Base-by-base conservation (phyloP, 2,888 invertebrate species). In the Phorcus lineatus region DNA sequence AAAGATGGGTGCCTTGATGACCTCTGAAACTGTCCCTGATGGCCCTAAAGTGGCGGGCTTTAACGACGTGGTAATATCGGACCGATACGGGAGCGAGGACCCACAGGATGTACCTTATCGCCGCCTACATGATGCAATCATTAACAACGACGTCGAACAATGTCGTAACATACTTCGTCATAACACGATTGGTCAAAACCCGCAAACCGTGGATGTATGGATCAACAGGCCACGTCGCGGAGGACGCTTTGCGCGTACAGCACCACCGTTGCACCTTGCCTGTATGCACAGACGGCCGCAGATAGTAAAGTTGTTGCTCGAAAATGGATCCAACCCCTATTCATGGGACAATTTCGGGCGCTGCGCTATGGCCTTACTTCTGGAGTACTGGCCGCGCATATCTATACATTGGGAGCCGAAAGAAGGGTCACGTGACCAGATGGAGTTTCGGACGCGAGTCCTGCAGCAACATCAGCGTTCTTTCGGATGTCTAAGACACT, bases 281-380 rank as follows among this genome's bases (percentile, higher is more conserved):
- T 62, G 62, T n/a, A 62, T 62, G 62, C 62, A 62, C 62, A 24
- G 62, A 62, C 62, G 62, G 9, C 62, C 62, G 13, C 9, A 28
- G 24, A 62, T 62, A 11, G 62, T 62, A 6, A 62, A 62, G 28
- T 28, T 62, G 28, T 28, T 62, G 6, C 62, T 62, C 16, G 62
- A 62, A 24, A 62, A 62, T 24, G 62, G 62, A 22, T 24, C 62
- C 22, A 62, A 62, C 24, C 62, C 62, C 28, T 62, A 62, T 62
- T 62, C 62, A n/a, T 62, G 62, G 62, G 62, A 62, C 11, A 62
- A 62, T 24, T 62, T 62, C 28, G 62, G 62, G 62, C 62, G 62
- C 13, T 62, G 62, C 28, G 62, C 62, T 4, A n/a, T 62, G 22
- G 62, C 62, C 62, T 16, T 62, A 1, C 62, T 62, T 24, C 24